Conservation (phyloP, 2,113 vertebrate genomes). For the Rousettus leschenaultii region DNA sequence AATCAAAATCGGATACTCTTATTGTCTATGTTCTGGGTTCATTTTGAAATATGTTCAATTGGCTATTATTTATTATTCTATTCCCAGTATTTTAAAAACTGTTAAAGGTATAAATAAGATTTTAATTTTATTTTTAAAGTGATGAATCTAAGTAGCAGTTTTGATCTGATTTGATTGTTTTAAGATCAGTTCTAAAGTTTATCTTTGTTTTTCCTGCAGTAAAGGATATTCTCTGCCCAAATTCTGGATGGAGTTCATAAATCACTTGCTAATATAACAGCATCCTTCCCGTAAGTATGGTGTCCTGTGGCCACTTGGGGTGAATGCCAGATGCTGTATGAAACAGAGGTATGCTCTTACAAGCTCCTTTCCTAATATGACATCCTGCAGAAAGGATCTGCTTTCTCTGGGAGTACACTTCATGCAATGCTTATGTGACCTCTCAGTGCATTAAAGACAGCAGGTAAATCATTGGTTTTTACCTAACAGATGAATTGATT, state of each 20-base stretch:
- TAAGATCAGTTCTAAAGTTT: constrained; percentile 30
- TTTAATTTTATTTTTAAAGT: constrained; percentile 48
- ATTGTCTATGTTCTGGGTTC: not conserved
- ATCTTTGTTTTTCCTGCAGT: not conserved
- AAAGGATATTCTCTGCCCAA: not conserved
- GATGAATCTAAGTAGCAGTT: not conserved
- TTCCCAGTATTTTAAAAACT: not conserved
- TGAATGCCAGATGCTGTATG: constrained; percentile 42
- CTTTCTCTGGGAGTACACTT: constrained; percentile 21
- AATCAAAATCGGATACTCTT: not conserved
- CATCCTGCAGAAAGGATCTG: constrained; percentile 45
- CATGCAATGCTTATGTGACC: constrained; percentile 37
- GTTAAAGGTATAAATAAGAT: not conserved
- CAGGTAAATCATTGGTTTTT: constrained; percentile 52
- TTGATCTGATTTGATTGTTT: not conserved
- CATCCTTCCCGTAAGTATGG: constrained; percentile 29
- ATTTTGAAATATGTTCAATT: constrained; percentile 2
- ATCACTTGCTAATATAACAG: constrained; percentile 38
- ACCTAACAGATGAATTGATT: constrained; percentile 59
- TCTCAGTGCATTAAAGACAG: constrained; percentile 16
- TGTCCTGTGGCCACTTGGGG: constrained; percentile 14
- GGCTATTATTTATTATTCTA: not conserved
- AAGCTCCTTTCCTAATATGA: constrained; percentile 44
- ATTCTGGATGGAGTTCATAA: constrained; percentile 45
- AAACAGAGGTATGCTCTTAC: constrained; percentile 47